Evolutionary conservation across 2,797 vertebrate genomes (phyloP), one percentile per base, ranked within the genome.

Genomic region (Orestias chungarensis): DNA sequence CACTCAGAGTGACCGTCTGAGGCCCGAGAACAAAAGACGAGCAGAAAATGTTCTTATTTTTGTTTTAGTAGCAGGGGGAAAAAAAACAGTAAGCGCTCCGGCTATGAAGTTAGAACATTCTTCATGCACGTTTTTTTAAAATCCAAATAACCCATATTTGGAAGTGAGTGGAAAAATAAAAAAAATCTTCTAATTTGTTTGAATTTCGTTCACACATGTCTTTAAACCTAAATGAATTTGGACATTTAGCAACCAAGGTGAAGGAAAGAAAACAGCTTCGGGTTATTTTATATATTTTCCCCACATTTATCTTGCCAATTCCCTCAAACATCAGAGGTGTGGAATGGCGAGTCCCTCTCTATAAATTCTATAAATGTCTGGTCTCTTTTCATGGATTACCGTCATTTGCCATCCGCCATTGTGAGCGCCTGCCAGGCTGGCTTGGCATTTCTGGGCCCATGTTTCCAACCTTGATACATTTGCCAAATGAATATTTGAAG

Each of bases 401-500:
- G 92, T 93, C 93, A 91, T 90, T 92, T 89, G 82, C 91, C 92
- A 91, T 91, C 89, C 91, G 77, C 86, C 79, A 86, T 93, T 92
- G 92, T 91, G 87, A 91, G 87, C 70, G 84, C 64, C 94, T 96
- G 96, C 96, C 97, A 97, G 97, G 91, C 95, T 92, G 94, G 95
- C 94, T 95, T 94, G 95, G 96, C 96, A 96, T 97, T 97, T 95
- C 96, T 96, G 95, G 91, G 93, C 91, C 93, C 82, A 89, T 87
- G 94, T 95, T 91, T 94, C 87, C 90, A 96, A 96, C 95, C 96
- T 96, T 95, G 95, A 96, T 94, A 91, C 87, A 94, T 96, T 95
- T 97, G 96, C 96, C 96, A 98, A 97, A 96, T 96, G 95, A 96
- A 96, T 97, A 96, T 97, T 96, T 96, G 96, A 96, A 97, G 95